Conservation (phyloP, 1,140 invertebrate genomes). For the Streblospio benedicti region DNA sequence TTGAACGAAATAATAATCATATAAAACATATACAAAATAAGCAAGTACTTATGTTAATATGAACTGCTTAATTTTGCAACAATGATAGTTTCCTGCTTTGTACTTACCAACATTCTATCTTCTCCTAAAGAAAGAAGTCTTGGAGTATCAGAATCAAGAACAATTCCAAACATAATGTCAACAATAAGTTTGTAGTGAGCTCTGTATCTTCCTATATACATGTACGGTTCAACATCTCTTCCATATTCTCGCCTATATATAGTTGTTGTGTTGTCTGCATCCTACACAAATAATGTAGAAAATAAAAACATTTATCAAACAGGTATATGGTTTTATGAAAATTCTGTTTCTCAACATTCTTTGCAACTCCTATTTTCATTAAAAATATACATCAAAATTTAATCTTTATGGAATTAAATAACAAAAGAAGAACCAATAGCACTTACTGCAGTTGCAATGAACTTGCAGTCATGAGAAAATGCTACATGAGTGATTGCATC, state of each 20-base stretch:
- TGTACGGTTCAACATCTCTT: constrained; percentile 13
- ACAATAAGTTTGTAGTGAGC: constrained; percentile 46
- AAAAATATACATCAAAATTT: too few relatives aligned
- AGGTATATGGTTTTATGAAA: too few relatives aligned
- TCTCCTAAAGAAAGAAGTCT: constrained; percentile 39
- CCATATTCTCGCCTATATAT: neutral
- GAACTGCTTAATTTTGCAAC: neutral
- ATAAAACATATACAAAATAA: neutral
- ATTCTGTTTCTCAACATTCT: too few relatives aligned
- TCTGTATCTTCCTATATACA: constrained; percentile 40
- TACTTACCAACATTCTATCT: constrained; percentile 41
- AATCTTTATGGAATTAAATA: too few relatives aligned
- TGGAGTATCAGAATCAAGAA: constrained; percentile 37
- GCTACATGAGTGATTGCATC: constrained; percentile 44
- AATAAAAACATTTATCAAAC: too few relatives aligned
- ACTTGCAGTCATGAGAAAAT: constrained; percentile 43
- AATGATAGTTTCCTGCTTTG: neutral
- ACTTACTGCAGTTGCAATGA: constrained; percentile 44
- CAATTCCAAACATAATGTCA: constrained; percentile 42
- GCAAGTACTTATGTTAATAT: neutral
- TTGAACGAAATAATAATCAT: constrained; percentile 37
- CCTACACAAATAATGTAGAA: too few relatives aligned
- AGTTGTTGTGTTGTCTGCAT: constrained; percentile 3
- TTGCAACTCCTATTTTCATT: too few relatives aligned
- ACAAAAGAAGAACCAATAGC: too few relatives aligned